Evolutionary conservation across 2,888 invertebrate genomes (phyloP).

Genomic region (Eurytoma adleriae): DNA sequence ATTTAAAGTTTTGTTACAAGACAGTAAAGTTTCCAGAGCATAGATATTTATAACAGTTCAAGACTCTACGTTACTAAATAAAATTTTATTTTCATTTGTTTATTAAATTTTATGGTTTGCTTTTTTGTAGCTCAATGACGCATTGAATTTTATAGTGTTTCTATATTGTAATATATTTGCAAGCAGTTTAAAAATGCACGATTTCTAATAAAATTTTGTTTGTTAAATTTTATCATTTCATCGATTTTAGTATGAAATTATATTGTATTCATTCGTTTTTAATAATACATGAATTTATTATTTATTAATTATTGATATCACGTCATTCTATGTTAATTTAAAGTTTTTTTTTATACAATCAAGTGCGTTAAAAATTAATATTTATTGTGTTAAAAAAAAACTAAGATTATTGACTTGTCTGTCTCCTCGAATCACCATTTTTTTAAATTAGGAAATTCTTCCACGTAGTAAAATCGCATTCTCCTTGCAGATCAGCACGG

Average conservation of each 20-base stretch:
- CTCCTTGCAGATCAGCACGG: neutral
- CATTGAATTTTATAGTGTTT: neutral
- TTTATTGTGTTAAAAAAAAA: no score
- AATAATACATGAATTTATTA: neutral
- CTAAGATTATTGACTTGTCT: no score
- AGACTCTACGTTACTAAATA: no score
- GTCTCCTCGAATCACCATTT: no score
- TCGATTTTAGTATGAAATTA: no score
- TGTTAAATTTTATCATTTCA: neutral
- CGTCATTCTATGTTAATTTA: no score
- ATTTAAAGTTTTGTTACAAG: no score
- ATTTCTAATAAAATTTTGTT: neutral
- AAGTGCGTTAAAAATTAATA: no score
- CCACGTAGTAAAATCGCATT: neutral
- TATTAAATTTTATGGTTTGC: neutral
- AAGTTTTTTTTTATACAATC: no score
- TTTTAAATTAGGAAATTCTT: neutral
- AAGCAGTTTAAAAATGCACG: neutral
- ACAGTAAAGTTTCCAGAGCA: no score
- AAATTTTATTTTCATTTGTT: no score
- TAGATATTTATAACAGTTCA: no score
- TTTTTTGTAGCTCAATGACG: neutral
- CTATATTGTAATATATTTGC: neutral
- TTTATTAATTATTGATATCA: neutral
- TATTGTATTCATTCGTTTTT: neutral